Base-by-base conservation (phyloP, 2,113 vertebrate species). In the Leucoraja erinaceus region DNA sequence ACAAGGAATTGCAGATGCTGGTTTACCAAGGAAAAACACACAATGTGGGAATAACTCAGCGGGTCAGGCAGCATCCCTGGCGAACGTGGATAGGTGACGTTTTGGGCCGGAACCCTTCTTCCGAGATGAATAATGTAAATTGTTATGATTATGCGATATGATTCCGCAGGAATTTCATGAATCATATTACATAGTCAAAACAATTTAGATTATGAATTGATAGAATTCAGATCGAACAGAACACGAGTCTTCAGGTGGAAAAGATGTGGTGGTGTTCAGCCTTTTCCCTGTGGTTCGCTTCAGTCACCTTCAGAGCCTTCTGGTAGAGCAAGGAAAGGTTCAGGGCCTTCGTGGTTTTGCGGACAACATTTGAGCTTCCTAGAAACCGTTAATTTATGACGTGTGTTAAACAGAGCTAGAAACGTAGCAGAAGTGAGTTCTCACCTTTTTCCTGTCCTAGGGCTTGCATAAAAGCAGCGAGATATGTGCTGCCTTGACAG, bases 401-500 rank as follows among this genome's bases (percentile, higher is more conserved):
- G 83, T 18, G 25, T 88, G 4, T 88, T 56, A 84, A 61, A n/a
- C 83, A 88, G 83, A 88, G 28, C 63, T 88, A 31, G n/a, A 63
- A 63, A 63, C 63, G 59, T 88, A 66, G n/a, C 83, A 16, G 83
- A 63, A 63, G 28, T 66, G 59, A 88, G 83, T 88, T 88, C 59
- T 59, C 83, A 88, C 59, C 83, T 63, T 63, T 63, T 63, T 63
- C 20, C 59, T 63, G 11, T 16, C 56, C 59, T 8, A 66, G n/a
- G n/a, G 59, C 83, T 63, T 63, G 28, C n/a, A 56, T 86, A 86
- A 86, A 86, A 59, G 59, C 81, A 86, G 81, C 83, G 63, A 63
- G 83, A 63, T 88, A 88, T 66, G 83, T 88, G 83, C 83, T 66
- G 83, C 83, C 63, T 66, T 88, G 83, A 88, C 83, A 88, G 61